Evolutionary conservation across 2,797 vertebrate species (phyloP).

Genomic region (Onychomys torridus): DNA sequence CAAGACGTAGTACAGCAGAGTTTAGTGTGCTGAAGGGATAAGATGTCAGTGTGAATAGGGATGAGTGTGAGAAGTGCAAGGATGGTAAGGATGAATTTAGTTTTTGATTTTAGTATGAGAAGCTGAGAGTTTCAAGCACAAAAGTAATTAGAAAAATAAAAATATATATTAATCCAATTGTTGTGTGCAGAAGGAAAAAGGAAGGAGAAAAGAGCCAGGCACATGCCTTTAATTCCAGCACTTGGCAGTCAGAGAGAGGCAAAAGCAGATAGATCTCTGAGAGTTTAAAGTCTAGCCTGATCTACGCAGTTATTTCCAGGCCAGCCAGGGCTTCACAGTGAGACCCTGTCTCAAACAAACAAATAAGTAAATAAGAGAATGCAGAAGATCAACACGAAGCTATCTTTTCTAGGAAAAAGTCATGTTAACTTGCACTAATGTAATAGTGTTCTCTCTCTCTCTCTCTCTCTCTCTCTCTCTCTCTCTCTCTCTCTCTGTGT

Average conservation of each 20-base stretch:
- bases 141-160: background rate
- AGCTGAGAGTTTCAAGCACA: background rate
- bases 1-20: background rate
- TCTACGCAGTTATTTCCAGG: background rate
- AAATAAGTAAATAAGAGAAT: background rate
- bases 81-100: slow-evolving; percentile 21
- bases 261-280: background rate
- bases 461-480: too few relatives aligned
- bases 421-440: background rate
- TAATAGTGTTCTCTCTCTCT: background rate
- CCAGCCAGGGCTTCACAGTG: background rate
- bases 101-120: background rate
- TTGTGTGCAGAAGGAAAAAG: background rate
- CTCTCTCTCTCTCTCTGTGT: too few relatives aligned
- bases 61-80: background rate
- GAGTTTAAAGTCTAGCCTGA: background rate
- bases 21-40: slow-evolving; percentile 30
- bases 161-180: background rate
- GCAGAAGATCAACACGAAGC: background rate
- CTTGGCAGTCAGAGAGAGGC: too few relatives aligned
- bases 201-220: background rate
- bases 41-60: slow-evolving; percentile 6
- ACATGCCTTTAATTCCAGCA: too few relatives aligned
- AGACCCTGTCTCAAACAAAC: too few relatives aligned
- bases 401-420: background rate